Percentiles rank a stretch among this genome's conserved stretches.
Conservation (phyloP, 2,888 invertebrate species). For the Dolichopus griseipennis region DNA sequence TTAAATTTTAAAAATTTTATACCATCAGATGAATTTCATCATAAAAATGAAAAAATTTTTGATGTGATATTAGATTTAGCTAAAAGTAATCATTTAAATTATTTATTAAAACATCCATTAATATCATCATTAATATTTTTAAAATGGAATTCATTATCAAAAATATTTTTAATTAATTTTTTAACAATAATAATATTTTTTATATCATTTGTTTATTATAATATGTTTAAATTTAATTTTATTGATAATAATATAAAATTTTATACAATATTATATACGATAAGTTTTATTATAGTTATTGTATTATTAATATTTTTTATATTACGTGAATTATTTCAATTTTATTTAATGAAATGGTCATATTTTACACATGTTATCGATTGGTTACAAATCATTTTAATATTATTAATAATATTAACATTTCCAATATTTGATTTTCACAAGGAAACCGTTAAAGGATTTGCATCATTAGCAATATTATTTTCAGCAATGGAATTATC, state of each 20-base stretch:
- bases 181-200: neutral
- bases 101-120: slow-evolving; percentile 3
- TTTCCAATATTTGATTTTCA: neutral
- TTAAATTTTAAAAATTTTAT: slow-evolving; percentile 6
- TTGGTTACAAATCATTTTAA: neutral
- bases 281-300: neutral
- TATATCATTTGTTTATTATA: neutral
- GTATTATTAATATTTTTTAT: neutral
- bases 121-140: neutral
- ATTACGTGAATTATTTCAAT: slow-evolving; percentile 6
- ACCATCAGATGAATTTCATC: slow-evolving; percentile 1
- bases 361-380: neutral
- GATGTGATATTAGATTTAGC: slow-evolving; percentile 4
- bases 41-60: slow-evolving; percentile 1
- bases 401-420: slow-evolving; percentile 1
- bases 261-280: neutral
- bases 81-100: neutral
- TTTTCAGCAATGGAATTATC: slow-evolving; percentile 6
- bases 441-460: neutral
- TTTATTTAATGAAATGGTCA: slow-evolving; percentile 4
- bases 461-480: slow-evolving; percentile 3
- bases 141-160: slow-evolving; percentile 6
- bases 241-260: neutral
- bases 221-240: slow-evolving; percentile 4
- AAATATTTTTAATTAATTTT: slow-evolving; percentile 4